Percentiles rank a stretch among this genome's conserved stretches.
phyloP scores from a whole-genome alignment of 2,797 vertebrate genomes.

The Siniperca scherzeri region DNA sequence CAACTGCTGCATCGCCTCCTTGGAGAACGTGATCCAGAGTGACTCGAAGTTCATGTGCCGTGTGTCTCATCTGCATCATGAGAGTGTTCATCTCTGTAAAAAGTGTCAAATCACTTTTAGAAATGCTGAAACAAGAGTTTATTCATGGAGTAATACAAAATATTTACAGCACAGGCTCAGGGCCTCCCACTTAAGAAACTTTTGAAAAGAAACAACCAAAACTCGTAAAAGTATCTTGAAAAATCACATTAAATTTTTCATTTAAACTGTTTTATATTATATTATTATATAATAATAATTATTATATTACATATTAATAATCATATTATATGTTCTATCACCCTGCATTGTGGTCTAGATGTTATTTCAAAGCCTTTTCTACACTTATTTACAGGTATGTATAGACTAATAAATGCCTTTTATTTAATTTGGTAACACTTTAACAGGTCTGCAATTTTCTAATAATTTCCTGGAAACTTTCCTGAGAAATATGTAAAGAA shows the following conservation, averaged over 20 bases:
- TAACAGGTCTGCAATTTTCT: not conserved
- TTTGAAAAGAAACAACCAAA: not conserved
- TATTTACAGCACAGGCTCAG: not conserved
- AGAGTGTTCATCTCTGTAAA: conserved; percentile 84
- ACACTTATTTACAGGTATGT: not conserved
- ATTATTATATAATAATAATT: not conserved
- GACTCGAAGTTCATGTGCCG: conserved; percentile 79
- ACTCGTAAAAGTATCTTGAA: not conserved
- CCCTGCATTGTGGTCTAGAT: not conserved
- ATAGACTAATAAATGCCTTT: not conserved
- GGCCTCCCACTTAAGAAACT: not conserved
- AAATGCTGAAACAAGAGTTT: not conserved
- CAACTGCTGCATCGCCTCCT: conserved; percentile 55
- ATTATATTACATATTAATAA: not conserved
- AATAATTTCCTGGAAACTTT: not conserved
- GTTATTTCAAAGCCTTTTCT: not conserved
- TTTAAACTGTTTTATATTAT: not conserved
- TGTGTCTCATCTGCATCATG: conserved; percentile 86
- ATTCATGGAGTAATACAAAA: not conserved
- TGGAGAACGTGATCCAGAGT: conserved; percentile 81
- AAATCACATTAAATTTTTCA: not conserved
- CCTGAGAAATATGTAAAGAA: not conserved
- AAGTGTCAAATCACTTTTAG: not conserved
- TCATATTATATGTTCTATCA: not conserved
- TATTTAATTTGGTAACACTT: not conserved